Base-by-base conservation (phyloP, 1,140 invertebrate species). In the Drosophila insularis region DNA sequence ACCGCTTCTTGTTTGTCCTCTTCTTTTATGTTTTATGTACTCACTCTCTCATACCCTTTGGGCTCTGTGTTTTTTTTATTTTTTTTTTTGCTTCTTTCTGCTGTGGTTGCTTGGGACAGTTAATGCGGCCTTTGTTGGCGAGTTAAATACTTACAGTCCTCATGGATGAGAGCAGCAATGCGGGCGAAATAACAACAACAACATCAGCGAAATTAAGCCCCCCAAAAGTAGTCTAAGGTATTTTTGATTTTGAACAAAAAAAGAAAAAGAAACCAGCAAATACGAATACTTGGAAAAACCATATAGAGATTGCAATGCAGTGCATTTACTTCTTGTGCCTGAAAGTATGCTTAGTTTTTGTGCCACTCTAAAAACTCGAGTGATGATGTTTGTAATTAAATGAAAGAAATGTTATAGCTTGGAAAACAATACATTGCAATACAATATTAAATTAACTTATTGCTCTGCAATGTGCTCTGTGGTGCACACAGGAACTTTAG, bases 41-140 rank as follows among this genome's bases (percentile, higher is more conserved):
- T 46, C 43, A 46, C 13, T 39, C 4, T 6, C 27, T 7, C 54
- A 5, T 4, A 13, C 21, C 3, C 50, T 35, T n/a, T 32, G 13
- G 21, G 13, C 13, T 14, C 10, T 40, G 13, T 40, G 7, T 17
- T 2, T 46, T 17, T 17, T 50, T 21, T 19, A 1, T 17, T 1
- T 8, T 46, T 14, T 46, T 46, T 8, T 46, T 14, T 46, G 19
- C 17, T 39, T 54, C 5, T 27, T 56, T 59, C 23, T 53, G 27
- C 21, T 63, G 59, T 35, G 54, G 54, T 61, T 73, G 66, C 56
- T 54, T 63, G 17, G 43, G 68, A 61, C 61, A 69, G 61, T 69
- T 64, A 69, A 69, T 73, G 67, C 71, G 61, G 32, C 35, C 37
- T 73, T 69, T 69, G 60, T 73, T 37, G 13, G 13, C 55, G 53